Conservation (phyloP, 2,113 vertebrate genomes). For the Rhea pennata region DNA sequence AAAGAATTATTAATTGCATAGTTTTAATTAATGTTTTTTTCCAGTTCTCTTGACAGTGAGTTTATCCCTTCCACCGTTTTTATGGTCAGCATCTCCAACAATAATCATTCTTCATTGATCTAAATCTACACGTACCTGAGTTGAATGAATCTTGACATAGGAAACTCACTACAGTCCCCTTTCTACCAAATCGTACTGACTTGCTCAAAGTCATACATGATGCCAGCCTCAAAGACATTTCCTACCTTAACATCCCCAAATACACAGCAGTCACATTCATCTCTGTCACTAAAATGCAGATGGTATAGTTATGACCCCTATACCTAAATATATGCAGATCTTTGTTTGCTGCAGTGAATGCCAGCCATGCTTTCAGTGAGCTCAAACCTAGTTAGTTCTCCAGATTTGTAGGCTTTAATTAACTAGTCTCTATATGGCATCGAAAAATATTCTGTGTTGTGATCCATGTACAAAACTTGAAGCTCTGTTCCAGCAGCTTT, state of each 20-base stretch:
- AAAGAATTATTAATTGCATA: neutral
- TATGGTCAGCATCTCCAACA: neutral
- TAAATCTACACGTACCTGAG: neutral
- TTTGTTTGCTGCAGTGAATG: neutral
- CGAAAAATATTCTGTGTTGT: constrained; percentile 65
- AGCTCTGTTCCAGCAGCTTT: constrained; percentile 50
- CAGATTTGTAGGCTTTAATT: constrained; percentile 42
- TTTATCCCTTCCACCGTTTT: neutral
- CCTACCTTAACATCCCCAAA: neutral
- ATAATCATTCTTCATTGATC: neutral
- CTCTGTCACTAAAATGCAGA: neutral
- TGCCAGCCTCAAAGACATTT: neutral
- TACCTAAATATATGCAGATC: neutral
- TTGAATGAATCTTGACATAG: neutral
- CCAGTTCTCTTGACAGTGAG: neutral
- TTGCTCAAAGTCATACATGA: neutral
- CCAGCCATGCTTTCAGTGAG: neutral
- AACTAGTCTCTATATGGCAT: constrained; percentile 25
- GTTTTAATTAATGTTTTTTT: neutral
- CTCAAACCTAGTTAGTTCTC: constrained; percentile 72
- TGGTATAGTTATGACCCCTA: neutral
- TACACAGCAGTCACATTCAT: neutral
- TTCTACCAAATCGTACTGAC: neutral
- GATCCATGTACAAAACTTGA: constrained; percentile 66
- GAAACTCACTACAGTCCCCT: neutral